A percentile compares a stretch with the other conserved stretches of the same genome.
Conservation (phyloP, 2,888 invertebrate genomes). For the Erannis defoliaria region DNA sequence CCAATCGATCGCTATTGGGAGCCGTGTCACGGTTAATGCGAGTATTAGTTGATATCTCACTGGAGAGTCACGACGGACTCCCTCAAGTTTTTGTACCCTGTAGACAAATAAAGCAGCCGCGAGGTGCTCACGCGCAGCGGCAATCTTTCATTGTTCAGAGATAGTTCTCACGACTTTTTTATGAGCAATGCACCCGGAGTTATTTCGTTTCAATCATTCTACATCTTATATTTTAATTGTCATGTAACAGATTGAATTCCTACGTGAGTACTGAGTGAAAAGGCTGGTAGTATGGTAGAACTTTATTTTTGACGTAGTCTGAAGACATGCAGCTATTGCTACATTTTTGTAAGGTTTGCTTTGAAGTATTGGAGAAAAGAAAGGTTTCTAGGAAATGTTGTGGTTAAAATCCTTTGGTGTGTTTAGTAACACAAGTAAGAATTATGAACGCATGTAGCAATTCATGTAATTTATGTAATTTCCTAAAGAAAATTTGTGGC, state of each 20-base stretch:
- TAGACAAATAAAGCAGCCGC: conserved; percentile 60
- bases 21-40: conserved; percentile 54
- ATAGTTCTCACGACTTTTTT: conserved; percentile 78
- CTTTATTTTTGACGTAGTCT: conserved; percentile 4
- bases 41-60: conserved; percentile 53
- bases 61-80: conserved; percentile 65
- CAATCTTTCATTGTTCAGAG: conserved; percentile 65
- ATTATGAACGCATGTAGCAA: no score
- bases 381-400: no score
- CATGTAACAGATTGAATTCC: conserved; percentile 43
- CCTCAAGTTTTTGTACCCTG: conserved; percentile 60
- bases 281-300: conserved; percentile 25
- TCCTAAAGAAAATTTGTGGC: no score
- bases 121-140: conserved; percentile 61
- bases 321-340: background rate
- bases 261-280: conserved; percentile 20
- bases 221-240: conserved; percentile 65
- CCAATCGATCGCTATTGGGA: conserved; percentile 58
- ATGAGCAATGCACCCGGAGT: conserved; percentile 67
- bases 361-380: no score
- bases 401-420: no score
- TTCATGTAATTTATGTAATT: no score
- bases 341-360: no score
- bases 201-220: conserved; percentile 69
- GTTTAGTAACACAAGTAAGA: no score